Evolutionary conservation across 2,113 vertebrate genomes (phyloP).

Genomic region (Eolophus roseicapilla): DNA sequence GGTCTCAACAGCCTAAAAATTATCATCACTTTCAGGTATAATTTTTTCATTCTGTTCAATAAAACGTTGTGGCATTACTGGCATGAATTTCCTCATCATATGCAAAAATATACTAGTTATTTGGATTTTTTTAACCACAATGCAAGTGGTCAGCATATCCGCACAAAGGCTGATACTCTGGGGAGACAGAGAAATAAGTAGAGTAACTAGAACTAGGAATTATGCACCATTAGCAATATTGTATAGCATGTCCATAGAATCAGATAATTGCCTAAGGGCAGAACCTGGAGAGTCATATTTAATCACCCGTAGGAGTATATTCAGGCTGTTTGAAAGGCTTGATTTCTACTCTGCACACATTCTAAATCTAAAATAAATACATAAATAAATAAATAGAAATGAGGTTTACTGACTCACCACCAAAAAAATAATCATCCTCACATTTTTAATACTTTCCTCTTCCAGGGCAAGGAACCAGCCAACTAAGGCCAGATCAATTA

Average conservation of each 20-base stretch:
- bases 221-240: not conserved
- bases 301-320: not conserved
- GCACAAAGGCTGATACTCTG: not conserved
- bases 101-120: not conserved
- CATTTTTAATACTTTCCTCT: not conserved
- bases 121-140: not conserved
- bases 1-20: not conserved
- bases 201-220: not conserved
- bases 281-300: not conserved
- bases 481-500: not conserved
- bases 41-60: not conserved
- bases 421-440: not conserved
- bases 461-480: not conserved
- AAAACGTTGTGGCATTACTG: not conserved
- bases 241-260: not conserved
- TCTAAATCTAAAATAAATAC: not conserved
- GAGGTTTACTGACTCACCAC: not conserved
- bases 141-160: not conserved
- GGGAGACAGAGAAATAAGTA: not conserved
- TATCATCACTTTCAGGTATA: not conserved
- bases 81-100: not conserved
- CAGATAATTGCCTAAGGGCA: not conserved
- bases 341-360: not conserved
- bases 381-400: not conserved
- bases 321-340: not conserved